Evolutionary conservation across 2,888 invertebrate genomes (phyloP).

Genomic region (Brassicogethes aeneus): DNA sequence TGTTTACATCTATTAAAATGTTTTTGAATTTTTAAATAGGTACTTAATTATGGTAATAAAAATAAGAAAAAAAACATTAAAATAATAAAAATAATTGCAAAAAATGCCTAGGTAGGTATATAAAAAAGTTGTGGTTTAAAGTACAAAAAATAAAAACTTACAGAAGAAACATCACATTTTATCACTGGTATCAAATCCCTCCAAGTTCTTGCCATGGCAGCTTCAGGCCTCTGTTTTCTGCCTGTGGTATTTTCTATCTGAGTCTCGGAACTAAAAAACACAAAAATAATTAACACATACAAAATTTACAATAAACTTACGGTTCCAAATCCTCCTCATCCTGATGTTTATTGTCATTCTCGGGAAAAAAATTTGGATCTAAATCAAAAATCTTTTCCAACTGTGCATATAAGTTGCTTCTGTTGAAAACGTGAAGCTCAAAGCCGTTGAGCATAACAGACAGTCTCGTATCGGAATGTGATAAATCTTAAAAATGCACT

Average conservation of each 20-base stretch:
- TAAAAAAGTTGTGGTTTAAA: too few species aligned
- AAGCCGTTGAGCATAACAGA: constrained; percentile 89
- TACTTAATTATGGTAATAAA: too few species aligned
- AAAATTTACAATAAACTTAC: constrained; percentile 10
- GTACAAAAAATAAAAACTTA: constrained; percentile 41
- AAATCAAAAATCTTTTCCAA: constrained; percentile 84
- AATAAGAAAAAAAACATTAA: constrained; percentile 3
- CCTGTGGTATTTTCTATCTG: constrained; percentile 20
- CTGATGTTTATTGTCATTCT: constrained; percentile 34
- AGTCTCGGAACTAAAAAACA: constrained; percentile 6
- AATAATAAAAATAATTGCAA: constrained; percentile 4
- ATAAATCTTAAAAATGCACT: constrained; percentile 69
- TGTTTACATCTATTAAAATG: too few species aligned
- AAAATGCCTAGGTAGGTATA: too few species aligned
- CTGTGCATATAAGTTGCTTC: constrained; percentile 76
- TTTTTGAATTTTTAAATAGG: constrained; percentile 2
- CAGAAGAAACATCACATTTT: constrained; percentile 85
- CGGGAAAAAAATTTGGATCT: constrained; percentile 64
- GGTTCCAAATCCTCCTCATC: constrained; percentile 24
- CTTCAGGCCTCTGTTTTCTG: constrained; percentile 57
- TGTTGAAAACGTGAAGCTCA: constrained; percentile 91
- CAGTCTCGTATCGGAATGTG: constrained; percentile 87
- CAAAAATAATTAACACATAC: constrained; percentile 3
- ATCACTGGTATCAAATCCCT: constrained; percentile 93
- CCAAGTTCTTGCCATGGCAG: constrained; percentile 85